Evolutionary conservation across 2,797 vertebrate genomes (phyloP), one percentile per base, ranked within the genome.

Genomic region (Poecile montanus): DNA sequence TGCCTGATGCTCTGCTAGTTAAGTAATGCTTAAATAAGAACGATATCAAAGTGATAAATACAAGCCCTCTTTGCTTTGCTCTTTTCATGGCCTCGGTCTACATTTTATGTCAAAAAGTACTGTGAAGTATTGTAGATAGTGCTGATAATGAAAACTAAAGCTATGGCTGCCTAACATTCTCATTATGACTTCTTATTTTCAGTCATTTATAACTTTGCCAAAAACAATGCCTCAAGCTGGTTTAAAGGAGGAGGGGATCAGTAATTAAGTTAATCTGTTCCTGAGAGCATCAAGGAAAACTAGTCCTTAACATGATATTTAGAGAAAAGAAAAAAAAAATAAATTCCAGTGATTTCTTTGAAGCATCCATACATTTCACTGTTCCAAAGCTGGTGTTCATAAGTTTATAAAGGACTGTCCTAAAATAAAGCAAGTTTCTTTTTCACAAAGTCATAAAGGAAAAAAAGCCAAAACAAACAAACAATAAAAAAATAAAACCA

Each of bases 211-310:
- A 95, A 91, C 66, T 89, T 93, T 63, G 79, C 89, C 87, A 91
- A 92, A 95, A 96, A 91, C 66, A 95, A 90, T 73, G 95, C 93
- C 94, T 94, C 62, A 12, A 86, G 91, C 88, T 93, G 70, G 44
- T 91, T 95, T 91, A 66, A 67, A 70, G 70, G 68, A 93, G 91
- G 91, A 91, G 70, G 85, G 73, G n/a, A 81, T 78, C 66, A 60
- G 93, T 91, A 96, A 95, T 95, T 95, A 97, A 95, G n/a, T 56
- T 93, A 89, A 93, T 92, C 91, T 88, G 54, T 48, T 94, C 85
- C 85, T 92, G 51, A 75, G 17, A 97, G 60, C 62, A 91, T 85
- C 70, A 82, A 90, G 91, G 29, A 95, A 96, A 94, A 53, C 66
- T 70, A 84, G 76, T 75, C 44, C 84, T 91, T 70, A 84, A 42